Evolutionary conservation across 2,797 vertebrate species (phyloP).

Genomic region (Bryconaethiops microstoma): DNA sequence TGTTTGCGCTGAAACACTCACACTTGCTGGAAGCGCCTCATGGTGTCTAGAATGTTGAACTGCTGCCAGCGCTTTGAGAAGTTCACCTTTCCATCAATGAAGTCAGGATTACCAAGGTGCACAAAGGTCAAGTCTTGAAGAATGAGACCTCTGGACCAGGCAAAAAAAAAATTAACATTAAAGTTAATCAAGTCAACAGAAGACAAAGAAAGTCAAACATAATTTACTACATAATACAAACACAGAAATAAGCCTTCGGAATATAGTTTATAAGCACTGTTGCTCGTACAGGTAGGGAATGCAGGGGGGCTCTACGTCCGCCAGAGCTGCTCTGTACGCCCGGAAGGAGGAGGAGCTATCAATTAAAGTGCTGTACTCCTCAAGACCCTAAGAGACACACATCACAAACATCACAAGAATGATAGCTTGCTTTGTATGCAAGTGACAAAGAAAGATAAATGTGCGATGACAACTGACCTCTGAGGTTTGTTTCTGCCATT

Average conservation of each 20-base stretch:
- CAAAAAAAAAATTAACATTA: not conserved
- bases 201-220: not conserved
- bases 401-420: not conserved
- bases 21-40: conserved; percentile 92
- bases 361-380: conserved; percentile 91
- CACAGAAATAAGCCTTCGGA: not conserved
- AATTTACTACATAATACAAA: not conserved
- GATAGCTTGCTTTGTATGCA: not conserved
- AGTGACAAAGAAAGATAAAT: not conserved
- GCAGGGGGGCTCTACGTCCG: conserved; percentile 91
- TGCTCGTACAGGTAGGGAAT: conserved; percentile 90
- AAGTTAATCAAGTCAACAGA: not conserved
- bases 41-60: conserved; percentile 94
- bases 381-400: conserved; percentile 78
- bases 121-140: conserved; percentile 96
- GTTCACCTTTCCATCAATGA: conserved; percentile 87
- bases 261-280: not conserved
- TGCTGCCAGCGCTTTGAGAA: conserved; percentile 97
- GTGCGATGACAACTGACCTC: conserved; percentile 77
- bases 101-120: conserved; percentile 93
- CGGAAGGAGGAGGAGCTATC: conserved; percentile 96
- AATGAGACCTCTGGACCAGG: conserved; percentile 84
- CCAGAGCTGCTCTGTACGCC: conserved; percentile 87
- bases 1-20: conserved; percentile 70
- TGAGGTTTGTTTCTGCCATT: conserved; percentile 92